Base-by-base conservation (phyloP, 2,888 invertebrate genomes). In the Cephus spinipes region DNA sequence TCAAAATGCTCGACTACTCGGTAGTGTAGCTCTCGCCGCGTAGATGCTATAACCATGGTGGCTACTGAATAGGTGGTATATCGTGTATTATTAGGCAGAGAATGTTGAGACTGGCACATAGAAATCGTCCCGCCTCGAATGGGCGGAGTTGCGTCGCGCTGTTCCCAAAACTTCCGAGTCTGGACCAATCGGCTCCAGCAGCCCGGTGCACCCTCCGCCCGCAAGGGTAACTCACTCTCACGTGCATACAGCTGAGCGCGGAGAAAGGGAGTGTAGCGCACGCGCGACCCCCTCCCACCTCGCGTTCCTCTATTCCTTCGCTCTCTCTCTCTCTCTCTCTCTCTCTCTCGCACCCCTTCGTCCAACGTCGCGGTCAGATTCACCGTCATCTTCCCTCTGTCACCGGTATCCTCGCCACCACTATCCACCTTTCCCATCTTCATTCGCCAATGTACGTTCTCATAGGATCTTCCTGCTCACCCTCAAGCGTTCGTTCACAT, bases 31-130 rank as follows among this genome's bases (percentile, higher is more conserved):
- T 76, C 40, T 12, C 35, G n/a, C 80, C 81, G 79, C 80, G 80
- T 81, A 77, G 79, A 79, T 79, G 81, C 83, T 85, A 88, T 85
- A 88, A 85, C 86, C 89, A 90, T 90, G 89, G 89, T 89, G 88
- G 87, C 89, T 40, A 15, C 40, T 85, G 87, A 89, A 88, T 90
- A 87, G 89, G 87, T 87, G 86, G 85, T 89, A 88, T 89, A 89
- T 87, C 87, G 87, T 83, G 89, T 90, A 88, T 90, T 90, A 90
- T 90, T 90, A 89, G 87, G 87, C 83, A 84, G 84, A 79, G 83
- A 79, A 69, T 69, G 31, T 32, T 30, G 69, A 69, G 32, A 40
- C 40, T 30, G 69, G 69, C 32, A 69, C 15, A 69, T 69, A 69
- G 83, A 88, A 84, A 85, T 86, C 80, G 88, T 85, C 83, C 85